A percentile compares a stretch with the other conserved stretches of the same genome.
These are phyloP conservation scores for Drosophila setifemur DNA, from an alignment of 1,140 invertebrate species.

Conservation along the genomic window DNA sequence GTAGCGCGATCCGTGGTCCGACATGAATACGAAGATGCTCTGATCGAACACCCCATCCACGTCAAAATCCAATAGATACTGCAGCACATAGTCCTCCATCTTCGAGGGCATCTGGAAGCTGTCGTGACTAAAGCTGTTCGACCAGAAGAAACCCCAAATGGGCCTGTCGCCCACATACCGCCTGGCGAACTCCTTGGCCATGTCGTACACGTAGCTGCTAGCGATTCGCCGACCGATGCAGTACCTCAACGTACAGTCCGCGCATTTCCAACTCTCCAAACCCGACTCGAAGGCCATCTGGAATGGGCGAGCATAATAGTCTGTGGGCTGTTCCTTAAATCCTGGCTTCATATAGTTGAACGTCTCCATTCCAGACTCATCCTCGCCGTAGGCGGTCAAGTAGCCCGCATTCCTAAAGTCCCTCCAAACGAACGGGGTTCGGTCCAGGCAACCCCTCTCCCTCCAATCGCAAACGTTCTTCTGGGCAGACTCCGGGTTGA, in stretches of 20 bases:
- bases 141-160: slow-evolving; percentile 91
- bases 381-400: slow-evolving; percentile 91
- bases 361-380: slow-evolving; percentile 87
- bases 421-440: slow-evolving; percentile 92
- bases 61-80: slow-evolving; percentile 85
- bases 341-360: slow-evolving; percentile 92
- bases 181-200: slow-evolving; percentile 84
- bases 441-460: slow-evolving; percentile 82
- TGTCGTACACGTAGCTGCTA: slow-evolving; percentile 85
- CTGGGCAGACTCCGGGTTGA: slow-evolving; percentile 82
- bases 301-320: slow-evolving; percentile 91
- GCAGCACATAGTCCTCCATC: slow-evolving; percentile 85
- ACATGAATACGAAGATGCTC: slow-evolving; percentile 90
- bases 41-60: slow-evolving; percentile 85
- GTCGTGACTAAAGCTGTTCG: slow-evolving; percentile 90
- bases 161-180: slow-evolving; percentile 74
- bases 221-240: slow-evolving; percentile 85
- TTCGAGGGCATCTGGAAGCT: slow-evolving; percentile 85
- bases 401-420: slow-evolving; percentile 87
- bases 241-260: slow-evolving; percentile 20
- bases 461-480: slow-evolving; percentile 83
- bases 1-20: slow-evolving; percentile 96
- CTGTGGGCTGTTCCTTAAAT: slow-evolving; percentile 90
- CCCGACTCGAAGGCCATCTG: slow-evolving; percentile 84
- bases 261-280: slow-evolving; percentile 30